phyloP scores from a whole-genome alignment of 2,888 invertebrate genomes.

The Idaea straminata region DNA sequence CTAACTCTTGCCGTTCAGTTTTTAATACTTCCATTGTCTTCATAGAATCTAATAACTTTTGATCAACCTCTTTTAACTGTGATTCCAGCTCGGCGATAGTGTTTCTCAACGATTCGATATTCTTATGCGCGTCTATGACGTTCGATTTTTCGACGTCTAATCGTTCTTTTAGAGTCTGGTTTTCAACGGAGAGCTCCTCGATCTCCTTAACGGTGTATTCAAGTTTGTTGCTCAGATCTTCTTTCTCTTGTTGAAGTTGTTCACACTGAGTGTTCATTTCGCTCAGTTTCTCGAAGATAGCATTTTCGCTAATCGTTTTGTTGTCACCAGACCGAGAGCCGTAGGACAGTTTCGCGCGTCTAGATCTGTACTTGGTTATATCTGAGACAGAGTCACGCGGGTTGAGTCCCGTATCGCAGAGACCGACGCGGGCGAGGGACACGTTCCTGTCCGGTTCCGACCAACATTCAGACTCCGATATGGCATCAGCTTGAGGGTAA shows the following conservation, averaged over 20 bases:
- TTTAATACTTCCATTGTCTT: constrained; percentile 54
- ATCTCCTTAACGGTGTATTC: constrained; percentile 57
- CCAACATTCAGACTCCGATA: constrained; percentile 90
- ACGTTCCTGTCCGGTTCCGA: constrained; percentile 92
- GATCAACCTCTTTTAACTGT: constrained; percentile 54
- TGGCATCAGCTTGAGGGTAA: constrained; percentile 58
- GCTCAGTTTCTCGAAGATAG: constrained; percentile 78
- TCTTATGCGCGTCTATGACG: constrained; percentile 47
- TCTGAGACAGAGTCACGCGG: constrained; percentile 53
- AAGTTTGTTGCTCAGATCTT: constrained; percentile 68
- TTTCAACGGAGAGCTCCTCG: constrained; percentile 51
- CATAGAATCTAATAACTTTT: constrained; percentile 47
- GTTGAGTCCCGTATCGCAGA: constrained; percentile 58
- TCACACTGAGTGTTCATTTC: constrained; percentile 55
- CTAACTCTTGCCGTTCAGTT: constrained; percentile 63
- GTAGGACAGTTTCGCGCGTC: constrained; percentile 66
- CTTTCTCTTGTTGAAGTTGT: constrained; percentile 55
- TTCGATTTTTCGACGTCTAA: constrained; percentile 46
- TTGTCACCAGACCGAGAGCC: constrained; percentile 66
- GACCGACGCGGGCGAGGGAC: constrained; percentile 88
- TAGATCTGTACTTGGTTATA: constrained; percentile 56
- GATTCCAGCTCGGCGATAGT: constrained; percentile 46
- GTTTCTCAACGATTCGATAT: constrained; percentile 46
- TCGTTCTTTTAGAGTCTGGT: constrained; percentile 46
- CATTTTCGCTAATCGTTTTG: constrained; percentile 74